Conservation (phyloP, 2,113 vertebrate genomes). For the Odobenus rosmarus region DNA sequence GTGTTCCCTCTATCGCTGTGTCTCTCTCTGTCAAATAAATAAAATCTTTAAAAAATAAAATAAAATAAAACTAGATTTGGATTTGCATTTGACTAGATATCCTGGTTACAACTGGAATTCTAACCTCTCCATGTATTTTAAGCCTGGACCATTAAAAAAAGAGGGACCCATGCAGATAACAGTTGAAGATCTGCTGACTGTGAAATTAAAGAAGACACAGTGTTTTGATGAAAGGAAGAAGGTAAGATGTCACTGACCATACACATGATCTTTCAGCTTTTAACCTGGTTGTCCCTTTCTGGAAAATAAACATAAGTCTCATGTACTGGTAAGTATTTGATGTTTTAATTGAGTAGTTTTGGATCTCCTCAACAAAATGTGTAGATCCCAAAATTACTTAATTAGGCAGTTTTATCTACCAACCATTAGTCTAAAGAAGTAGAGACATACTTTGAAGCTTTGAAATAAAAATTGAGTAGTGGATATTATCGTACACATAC, state of each 20-base stretch:
- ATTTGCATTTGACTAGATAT: conserved; percentile 48
- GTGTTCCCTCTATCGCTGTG: too few species aligned
- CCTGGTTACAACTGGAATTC: conserved; percentile 48
- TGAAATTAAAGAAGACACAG: conserved; percentile 88
- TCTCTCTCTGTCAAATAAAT: too few species aligned
- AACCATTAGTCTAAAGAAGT: conserved; percentile 18
- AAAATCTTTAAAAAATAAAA: conserved; percentile 16
- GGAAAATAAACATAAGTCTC: conserved; percentile 20
- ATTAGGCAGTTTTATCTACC: background rate
- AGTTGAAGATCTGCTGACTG: conserved; percentile 89
- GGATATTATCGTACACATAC: background rate
- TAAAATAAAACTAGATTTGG: conserved; percentile 22
- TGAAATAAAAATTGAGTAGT: conserved; percentile 50
- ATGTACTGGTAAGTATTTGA: background rate
- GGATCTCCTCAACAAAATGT: background rate
- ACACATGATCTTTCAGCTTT: background rate
- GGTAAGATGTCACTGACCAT: conserved; percentile 73
- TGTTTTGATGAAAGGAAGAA: conserved; percentile 51
- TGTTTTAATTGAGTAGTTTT: conserved; percentile 40
- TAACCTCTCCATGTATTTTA: conserved; percentile 43
- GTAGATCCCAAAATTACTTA: conserved; percentile 29
- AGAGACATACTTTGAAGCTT: conserved; percentile 20
- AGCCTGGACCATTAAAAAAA: conserved; percentile 76
- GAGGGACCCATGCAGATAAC: conserved; percentile 86
- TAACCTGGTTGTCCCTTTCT: background rate